These are phyloP conservation scores for Dione vanillae DNA, from an alignment of 2,888 invertebrate species.

Conservation along the genomic window DNA sequence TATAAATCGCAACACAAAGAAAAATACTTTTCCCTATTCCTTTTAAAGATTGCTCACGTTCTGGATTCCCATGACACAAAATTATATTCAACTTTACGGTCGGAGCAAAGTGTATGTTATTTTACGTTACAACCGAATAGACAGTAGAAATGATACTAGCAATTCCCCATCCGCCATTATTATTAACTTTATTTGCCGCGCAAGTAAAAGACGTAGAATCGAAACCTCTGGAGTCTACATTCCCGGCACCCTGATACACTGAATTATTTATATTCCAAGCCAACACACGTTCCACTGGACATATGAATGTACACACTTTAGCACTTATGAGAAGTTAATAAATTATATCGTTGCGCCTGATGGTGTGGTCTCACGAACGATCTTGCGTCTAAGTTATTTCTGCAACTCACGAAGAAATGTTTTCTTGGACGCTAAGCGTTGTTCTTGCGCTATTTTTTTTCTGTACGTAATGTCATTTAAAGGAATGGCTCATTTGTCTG, in stretches of 20 bases:
- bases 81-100: constrained; percentile 48
- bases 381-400: constrained; percentile 45
- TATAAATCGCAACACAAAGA: constrained; percentile 33
- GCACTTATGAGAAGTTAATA: constrained; percentile 82
- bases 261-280: constrained; percentile 75
- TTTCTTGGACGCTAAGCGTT: constrained; percentile 27
- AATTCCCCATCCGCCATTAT: constrained; percentile 48
- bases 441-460: constrained; percentile 29
- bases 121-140: constrained; percentile 46
- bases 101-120: constrained; percentile 45
- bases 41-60: constrained; percentile 45
- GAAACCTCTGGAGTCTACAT: constrained; percentile 58
- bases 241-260: constrained; percentile 55
- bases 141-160: constrained; percentile 46
- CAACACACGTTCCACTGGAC: constrained; percentile 69
- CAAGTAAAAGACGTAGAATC: constrained; percentile 61
- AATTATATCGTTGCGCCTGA: constrained; percentile 69
- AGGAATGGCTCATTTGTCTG: constrained; percentile 36
- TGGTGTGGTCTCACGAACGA: constrained; percentile 67
- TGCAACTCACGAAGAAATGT: constrained; percentile 63
- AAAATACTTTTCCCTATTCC: constrained; percentile 37
- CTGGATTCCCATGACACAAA: constrained; percentile 45
- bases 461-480: constrained; percentile 38
- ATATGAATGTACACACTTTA: constrained; percentile 79
- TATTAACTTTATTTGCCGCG: constrained; percentile 59